phyloP scores from a whole-genome alignment of 2,888 invertebrate species.

The Melanotus villosus region DNA sequence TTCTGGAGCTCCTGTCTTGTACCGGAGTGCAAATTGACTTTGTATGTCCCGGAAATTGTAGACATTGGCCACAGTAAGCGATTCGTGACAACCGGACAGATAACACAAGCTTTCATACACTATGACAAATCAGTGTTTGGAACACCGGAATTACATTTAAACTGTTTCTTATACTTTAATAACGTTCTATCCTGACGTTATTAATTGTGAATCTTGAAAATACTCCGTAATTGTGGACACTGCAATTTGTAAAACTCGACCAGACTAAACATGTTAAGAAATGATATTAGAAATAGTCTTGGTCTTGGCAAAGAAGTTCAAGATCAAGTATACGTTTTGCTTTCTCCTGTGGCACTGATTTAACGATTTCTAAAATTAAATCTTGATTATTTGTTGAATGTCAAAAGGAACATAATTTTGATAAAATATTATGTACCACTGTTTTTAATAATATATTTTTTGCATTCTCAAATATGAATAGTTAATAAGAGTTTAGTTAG shows the following conservation, averaged over 20 bases:
- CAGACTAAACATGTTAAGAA: no score
- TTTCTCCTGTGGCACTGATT: no score
- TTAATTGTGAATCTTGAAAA: neutral
- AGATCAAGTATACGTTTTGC: no score
- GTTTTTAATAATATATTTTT: no score
- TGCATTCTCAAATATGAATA: no score
- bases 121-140: slow-evolving; percentile 12
- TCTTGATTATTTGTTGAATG: no score
- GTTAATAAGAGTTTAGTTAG: no score
- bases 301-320: no score
- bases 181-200: neutral
- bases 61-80: slow-evolving; percentile 58
- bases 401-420: no score
- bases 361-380: no score
- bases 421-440: no score
- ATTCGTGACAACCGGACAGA: slow-evolving; percentile 57
- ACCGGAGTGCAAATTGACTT: slow-evolving; percentile 63
- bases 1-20: slow-evolving; percentile 44
- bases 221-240: neutral
- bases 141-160: neutral
- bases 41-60: slow-evolving; percentile 66
- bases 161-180: neutral
- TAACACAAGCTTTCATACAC: slow-evolving; percentile 31
- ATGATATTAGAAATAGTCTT: neutral
- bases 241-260: no score